Conservation (phyloP, 2,797 vertebrate genomes). For the Syngnathus rostellatus region DNA sequence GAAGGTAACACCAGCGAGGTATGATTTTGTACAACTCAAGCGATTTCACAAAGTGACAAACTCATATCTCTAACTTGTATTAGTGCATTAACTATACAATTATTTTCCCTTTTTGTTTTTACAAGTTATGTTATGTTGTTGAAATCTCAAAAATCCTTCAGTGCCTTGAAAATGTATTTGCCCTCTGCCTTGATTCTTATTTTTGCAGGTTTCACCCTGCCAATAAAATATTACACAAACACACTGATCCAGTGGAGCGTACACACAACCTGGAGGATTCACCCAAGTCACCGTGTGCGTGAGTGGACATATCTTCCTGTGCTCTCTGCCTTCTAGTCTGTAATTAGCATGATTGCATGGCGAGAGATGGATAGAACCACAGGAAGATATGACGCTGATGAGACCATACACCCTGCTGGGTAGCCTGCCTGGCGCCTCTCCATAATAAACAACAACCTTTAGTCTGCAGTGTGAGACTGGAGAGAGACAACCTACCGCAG, state of each 20-base stretch:
- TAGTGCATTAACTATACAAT: not conserved
- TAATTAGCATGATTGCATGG: slow-evolving; percentile 58
- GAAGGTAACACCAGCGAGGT: not conserved
- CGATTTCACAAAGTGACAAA: not conserved
- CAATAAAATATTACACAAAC: not conserved
- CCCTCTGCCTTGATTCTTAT: not conserved
- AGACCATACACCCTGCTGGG: slow-evolving; percentile 41
- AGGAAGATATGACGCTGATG: slow-evolving; percentile 54
- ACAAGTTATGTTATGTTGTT: not conserved
- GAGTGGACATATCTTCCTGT: slow-evolving; percentile 1
- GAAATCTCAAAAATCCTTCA: not conserved
- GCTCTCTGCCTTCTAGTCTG: slow-evolving; percentile 19
- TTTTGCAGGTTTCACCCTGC: not conserved
- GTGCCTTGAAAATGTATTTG: not conserved
- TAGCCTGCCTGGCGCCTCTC: slow-evolving; percentile 38
- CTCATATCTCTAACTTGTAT: not conserved
- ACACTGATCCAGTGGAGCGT: not conserved
- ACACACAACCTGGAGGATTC: not conserved
- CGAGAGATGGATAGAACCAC: slow-evolving; percentile 32
- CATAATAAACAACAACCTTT: slow-evolving; percentile 30
- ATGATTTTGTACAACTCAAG: not conserved
- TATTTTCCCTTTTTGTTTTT: not conserved
- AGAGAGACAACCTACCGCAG: not conserved
- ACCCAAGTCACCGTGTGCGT: not conserved
- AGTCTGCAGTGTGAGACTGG: slow-evolving; percentile 7